Base-by-base conservation (phyloP, 2,888 invertebrate species). In the Agrochola macilenta region DNA sequence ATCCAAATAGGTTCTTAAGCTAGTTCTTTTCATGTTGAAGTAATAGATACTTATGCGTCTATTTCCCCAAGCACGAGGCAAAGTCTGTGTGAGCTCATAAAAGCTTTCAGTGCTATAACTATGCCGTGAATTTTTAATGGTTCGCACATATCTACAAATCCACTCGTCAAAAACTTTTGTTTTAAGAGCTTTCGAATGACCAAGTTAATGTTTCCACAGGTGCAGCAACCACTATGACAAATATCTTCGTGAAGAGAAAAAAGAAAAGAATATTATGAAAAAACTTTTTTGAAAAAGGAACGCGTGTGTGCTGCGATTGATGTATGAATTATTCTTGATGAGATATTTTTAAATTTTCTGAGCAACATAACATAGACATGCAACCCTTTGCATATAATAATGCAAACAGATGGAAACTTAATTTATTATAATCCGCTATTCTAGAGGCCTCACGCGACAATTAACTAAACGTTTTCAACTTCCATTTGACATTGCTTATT, bases 401-500 rank as follows among this genome's bases (percentile, higher is more conserved):
- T n/a, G 23, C 54, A 35, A 35, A 52, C 23, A 23, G 23, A 39
- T 23, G 8, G 35, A 2, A 64, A 39, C n/a, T n/a, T 64, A n/a
- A 65, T 17, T n/a, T 2, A 65, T 17, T 5, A 65, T 5, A 3
- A 23, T 23, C 0, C 23, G 30, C 14, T 66, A 52, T 14, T 20
- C 1, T 71, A n/a, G 11, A 46, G 26, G 35, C 5, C 17, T 26
- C 5, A 12, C 35, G 46, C 46, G 17, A 72, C 64, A 66, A 74
- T 74, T 68, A 52, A 17, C 5, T 52, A 66, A 46, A 66, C 14
- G 26, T 60, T 46, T 9, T 26, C n/a, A 43, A 74, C 60, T 72
- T 58, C 60, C 57, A 60, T 26, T 70, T 70, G 63, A 74, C 66
- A 66, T 66, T 49, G n/a, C 8, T 71, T 71, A 54, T 65, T 70